Evolutionary conservation across 2,888 invertebrate species (phyloP).

Genomic region (Tinea semifulvella): DNA sequence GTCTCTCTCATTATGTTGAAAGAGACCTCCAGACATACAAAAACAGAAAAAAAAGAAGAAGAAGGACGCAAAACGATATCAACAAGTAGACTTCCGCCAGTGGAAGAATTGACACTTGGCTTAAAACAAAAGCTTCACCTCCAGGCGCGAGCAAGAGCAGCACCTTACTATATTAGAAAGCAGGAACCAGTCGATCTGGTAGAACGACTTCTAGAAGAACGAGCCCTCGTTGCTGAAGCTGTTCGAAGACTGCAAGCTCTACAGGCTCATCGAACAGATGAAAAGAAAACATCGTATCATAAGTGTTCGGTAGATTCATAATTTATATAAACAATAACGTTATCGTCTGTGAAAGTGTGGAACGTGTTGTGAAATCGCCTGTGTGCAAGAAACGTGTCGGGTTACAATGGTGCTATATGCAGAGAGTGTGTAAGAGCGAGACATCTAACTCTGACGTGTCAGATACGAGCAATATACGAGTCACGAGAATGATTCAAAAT

Average conservation of each 20-base stretch:
- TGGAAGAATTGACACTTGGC: constrained; percentile 59
- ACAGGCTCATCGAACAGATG: constrained; percentile 21
- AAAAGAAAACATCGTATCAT: constrained; percentile 59
- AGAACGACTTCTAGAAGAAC: constrained; percentile 54
- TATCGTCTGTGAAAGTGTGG: constrained; percentile 64
- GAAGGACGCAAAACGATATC: constrained; percentile 39
- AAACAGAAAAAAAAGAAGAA: constrained; percentile 38
- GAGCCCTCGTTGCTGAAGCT: constrained; percentile 63
- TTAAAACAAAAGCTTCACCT: constrained; percentile 63
- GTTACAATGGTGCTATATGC: constrained; percentile 68
- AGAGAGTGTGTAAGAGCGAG: constrained; percentile 58
- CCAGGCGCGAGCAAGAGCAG: constrained; percentile 59
- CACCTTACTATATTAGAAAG: constrained; percentile 62
- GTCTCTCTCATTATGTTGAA: constrained; percentile 46
- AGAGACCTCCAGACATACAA: constrained; percentile 52
- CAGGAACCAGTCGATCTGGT: constrained; percentile 59
- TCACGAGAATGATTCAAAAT: constrained; percentile 56
- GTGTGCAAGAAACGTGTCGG: constrained; percentile 65
- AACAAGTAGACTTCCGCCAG: constrained; percentile 50
- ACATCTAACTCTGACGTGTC: constrained; percentile 60
- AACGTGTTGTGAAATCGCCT: constrained; percentile 64
- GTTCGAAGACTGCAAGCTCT: constrained; percentile 51
- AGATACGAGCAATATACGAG: constrained; percentile 52
- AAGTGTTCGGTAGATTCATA: constrained; percentile 62
- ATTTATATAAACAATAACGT: constrained; percentile 55